Evolutionary conservation across 64 coral and sea anemone species (phyloP), one percentile per base, ranked within the genome.

Genomic region (Cladopsammia gracilis): DNA sequence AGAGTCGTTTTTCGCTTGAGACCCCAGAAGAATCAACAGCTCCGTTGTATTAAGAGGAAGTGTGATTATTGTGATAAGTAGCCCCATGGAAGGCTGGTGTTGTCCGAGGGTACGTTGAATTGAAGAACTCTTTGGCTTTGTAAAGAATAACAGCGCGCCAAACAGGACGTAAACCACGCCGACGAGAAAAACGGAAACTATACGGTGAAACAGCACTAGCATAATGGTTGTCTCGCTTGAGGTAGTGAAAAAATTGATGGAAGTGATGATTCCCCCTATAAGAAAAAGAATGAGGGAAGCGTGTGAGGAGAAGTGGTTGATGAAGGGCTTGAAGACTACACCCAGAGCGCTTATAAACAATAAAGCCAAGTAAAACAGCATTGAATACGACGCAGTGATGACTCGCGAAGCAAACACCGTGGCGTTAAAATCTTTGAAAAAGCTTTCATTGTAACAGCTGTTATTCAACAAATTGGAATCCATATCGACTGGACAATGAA

Each of bases 361-460:
- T 1, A 73, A 46, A 47, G n/a, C 5, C 13, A 87, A 9, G 22
- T 87, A 87, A 59, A 70, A 87, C 15, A 71, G 20, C 5, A 69
- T 7, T 16, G 85, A 70, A 34, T 71, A 74, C 5, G 85, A 87
- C 66, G 70, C 46, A 18, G 85, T 87, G 24, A 87, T 87, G 5
- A 87, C 85, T 53, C 72, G 49, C 18, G 65, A 57, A 59, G 85
- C 85, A 10, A 87, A 87, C 16, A 14, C 48, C 25, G 85, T 82
- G 34, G 59, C 59, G 59, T 82, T 64, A 0, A 61, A 62, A 59
- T 81, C 56, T 14, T 81, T 56, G 53, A 56, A 25, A 5, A 25
- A 3, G 70, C 70, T 73, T 45, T 45, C 70, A 46, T 73, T 73
- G 42, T 12, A n/a, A 56, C 7, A 12, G 53, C 53, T 56, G 12